Evolutionary conservation across 2,888 invertebrate genomes (phyloP), one percentile per base, ranked within the genome.

Genomic region (Platycheirus rosarum): DNA sequence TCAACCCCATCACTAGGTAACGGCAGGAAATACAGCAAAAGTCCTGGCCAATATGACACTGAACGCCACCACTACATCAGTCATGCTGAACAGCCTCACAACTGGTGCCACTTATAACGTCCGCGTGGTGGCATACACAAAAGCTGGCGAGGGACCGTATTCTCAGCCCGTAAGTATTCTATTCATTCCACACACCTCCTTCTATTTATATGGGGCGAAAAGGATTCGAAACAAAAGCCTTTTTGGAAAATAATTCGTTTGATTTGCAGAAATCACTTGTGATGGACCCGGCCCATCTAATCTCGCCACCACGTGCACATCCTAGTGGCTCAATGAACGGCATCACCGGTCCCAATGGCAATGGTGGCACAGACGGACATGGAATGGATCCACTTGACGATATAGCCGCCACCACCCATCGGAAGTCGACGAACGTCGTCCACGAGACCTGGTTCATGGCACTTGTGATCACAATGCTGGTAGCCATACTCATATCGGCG

Each of bases 51-150:
- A 96, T 88, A 95, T 97, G 93, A 95, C 96, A 0, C 92, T 98
- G 70, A 97, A 97, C 85, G 95, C 97, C 3, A 94, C 95, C 9
- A 97, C 97, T 0, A 95, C 95, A n/a, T 96, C 96, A 1, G 95
- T 98, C 7, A 93, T 97, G 49, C 94, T 99, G 14, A 96, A 96
- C 89, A 97, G 97, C 88, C 92, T 99, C 68, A 95, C 96, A 8
- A 93, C 95, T 2, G 97, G 97, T 63, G 95, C 95, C 2, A 92
- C 95, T 2, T 99, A 98, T 90, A 95, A 95, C 84, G 96, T 98
- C 0, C 93, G 96, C 75, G 95, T 98, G 7, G 97, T 97, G 8
- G 98, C 98, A 0, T 94, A 95, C 86, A 98, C 98, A 0, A 93
- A 94, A 77, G 93, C 94, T 2, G 99, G 99, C 0, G 93, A 94